These are phyloP conservation scores for Arctocebus calabarensis DNA, from an alignment of 2,797 vertebrate genomes.

Conservation along the genomic window DNA sequence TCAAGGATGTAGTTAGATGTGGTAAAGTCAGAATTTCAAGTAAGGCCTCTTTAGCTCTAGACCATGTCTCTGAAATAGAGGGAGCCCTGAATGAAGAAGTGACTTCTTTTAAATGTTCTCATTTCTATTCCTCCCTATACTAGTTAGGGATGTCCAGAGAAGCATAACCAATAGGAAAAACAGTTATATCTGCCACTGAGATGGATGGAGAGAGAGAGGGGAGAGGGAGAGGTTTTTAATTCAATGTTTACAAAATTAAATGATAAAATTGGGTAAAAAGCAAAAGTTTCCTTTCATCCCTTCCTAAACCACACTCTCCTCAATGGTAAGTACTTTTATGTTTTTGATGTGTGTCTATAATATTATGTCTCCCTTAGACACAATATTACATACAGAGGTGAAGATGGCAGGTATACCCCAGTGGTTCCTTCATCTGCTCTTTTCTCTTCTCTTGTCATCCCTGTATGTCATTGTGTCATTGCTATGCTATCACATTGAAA, in stretches of 20 bases:
- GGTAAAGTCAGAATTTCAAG: not conserved
- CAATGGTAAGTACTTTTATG: not conserved
- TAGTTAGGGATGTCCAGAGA: not conserved
- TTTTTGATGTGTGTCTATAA: not conserved
- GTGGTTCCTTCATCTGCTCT: not conserved
- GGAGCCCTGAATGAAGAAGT: not conserved
- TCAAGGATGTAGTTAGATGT: not conserved
- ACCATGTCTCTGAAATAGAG: not conserved
- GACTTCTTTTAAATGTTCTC: not conserved
- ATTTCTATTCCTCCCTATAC: not conserved
- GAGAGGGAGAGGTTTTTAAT: not conserved
- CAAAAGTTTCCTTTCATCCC: not conserved
- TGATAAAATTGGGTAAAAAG: not conserved
- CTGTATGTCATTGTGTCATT: not conserved
- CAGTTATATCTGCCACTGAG: not conserved
- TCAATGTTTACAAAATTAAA: not conserved
- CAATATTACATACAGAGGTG: not conserved
- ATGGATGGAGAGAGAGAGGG: not conserved
- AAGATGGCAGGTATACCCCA: not conserved
- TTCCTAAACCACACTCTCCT: not conserved
- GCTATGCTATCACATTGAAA: not conserved
- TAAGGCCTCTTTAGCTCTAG: not conserved
- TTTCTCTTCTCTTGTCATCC: not conserved
- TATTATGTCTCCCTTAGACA: not conserved
- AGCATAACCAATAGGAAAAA: not conserved